A percentile compares a stretch with the other conserved stretches of the same genome.
phyloP scores from a whole-genome alignment of 2,888 invertebrate genomes.

The Steromphala cineraria region DNA sequence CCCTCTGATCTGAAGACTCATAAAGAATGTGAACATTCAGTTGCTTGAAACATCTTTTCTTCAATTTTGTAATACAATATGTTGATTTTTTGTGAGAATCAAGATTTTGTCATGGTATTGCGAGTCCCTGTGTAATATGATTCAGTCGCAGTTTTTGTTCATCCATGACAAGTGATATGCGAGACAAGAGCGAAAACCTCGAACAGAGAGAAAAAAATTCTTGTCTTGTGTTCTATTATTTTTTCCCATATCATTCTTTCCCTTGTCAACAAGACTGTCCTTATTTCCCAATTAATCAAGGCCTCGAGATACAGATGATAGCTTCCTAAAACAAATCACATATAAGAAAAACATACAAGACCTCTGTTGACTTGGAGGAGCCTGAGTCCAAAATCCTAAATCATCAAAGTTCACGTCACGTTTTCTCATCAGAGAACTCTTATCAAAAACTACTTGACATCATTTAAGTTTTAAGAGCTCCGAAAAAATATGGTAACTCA shows the following conservation, averaged over 20 bases:
- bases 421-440: background rate
- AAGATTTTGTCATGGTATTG: conserved; percentile 5
- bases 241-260: background rate
- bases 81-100: background rate
- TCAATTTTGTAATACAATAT: background rate
- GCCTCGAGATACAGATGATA: background rate
- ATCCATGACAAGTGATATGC: background rate
- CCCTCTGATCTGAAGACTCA: no score
- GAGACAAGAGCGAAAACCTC: conserved; percentile 3
- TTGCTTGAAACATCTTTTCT: background rate
- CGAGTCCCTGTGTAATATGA: background rate
- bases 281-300: background rate
- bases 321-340: conserved; percentile 5
- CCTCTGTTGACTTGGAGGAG: background rate
- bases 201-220: background rate
- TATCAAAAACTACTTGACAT: background rate
- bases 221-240: background rate
- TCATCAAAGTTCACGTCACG: background rate
- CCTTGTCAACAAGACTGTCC: background rate
- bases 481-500: no score
- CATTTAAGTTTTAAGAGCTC: no score
- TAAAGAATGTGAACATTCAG: no score
- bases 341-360: background rate
- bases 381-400: background rate
- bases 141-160: background rate